Conservation (phyloP, 2,113 vertebrate genomes). For the Chiloscyllium plagiosum region DNA sequence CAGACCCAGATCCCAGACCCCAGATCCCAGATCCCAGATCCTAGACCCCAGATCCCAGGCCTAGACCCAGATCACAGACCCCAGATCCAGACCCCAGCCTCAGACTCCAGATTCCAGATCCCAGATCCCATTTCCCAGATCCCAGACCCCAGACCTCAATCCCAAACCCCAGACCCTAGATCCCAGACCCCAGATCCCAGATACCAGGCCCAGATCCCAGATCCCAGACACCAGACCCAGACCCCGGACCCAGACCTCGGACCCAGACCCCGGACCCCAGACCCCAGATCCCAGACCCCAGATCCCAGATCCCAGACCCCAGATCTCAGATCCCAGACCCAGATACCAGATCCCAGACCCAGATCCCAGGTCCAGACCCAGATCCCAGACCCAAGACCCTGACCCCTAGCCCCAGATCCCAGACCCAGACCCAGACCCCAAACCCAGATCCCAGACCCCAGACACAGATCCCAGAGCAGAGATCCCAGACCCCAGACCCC, state of each 20-base stretch:
- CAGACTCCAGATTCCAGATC: no score
- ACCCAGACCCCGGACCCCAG: not conserved
- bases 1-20: no score
- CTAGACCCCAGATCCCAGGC: not conserved
- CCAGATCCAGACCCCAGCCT: no score
- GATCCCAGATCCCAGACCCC: not conserved
- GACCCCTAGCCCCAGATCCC: no score
- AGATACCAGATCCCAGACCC: fast-evolving
- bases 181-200: not conserved
- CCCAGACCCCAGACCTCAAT: no score
- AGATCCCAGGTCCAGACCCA: fast-evolving
- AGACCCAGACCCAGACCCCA: no score
- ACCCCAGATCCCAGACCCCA: not conserved
- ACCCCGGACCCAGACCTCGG: no score
- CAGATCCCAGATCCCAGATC: not conserved
- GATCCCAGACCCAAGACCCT: no score
- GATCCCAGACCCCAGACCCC: not conserved
- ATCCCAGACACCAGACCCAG: fast-evolving
- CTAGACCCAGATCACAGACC: no score
- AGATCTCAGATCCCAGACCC: not conserved
- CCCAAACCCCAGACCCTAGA: not conserved
- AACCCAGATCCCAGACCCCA: not conserved
- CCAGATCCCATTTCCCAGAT: no score
- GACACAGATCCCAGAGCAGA: no score
- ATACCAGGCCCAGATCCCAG: no score